Conservation (phyloP, 92 coral and sea anemone species). For the Paragorgia papillata region DNA sequence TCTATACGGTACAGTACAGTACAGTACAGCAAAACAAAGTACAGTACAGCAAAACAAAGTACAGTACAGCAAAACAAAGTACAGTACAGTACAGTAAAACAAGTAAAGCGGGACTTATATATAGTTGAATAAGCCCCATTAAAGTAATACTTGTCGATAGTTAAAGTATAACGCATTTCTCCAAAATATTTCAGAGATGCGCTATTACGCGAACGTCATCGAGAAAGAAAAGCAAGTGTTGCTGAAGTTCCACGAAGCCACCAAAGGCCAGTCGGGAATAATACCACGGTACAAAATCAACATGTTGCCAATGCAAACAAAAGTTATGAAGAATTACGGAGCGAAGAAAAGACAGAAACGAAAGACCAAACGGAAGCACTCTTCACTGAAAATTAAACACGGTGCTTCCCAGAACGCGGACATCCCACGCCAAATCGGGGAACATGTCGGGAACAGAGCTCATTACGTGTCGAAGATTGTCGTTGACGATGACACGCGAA, state of each 20-base stretch:
- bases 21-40: too few relatives aligned
- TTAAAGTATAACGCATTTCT: too few relatives aligned
- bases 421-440: background rate
- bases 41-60: too few relatives aligned
- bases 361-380: constrained; percentile 12
- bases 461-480: constrained; percentile 43
- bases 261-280: background rate
- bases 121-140: too few relatives aligned
- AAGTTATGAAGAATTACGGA: background rate
- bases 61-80: too few relatives aligned
- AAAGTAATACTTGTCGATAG: too few relatives aligned
- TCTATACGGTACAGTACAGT: too few relatives aligned
- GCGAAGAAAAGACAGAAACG: constrained; percentile 17
- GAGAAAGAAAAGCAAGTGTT: constrained; percentile 36
- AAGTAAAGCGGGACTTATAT: too few relatives aligned
- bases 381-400: background rate
- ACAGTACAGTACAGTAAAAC: too few relatives aligned
- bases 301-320: background rate
- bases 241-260: constrained; percentile 15
- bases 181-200: constrained; percentile 16
- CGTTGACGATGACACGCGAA: constrained; percentile 28
- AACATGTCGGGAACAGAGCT: constrained; percentile 5
- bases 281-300: background rate
- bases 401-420: background rate
- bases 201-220: constrained; percentile 26